These are phyloP conservation scores for Peromyscus eremicus DNA, from an alignment of 2,797 vertebrate genomes.

Conservation along the genomic window DNA sequence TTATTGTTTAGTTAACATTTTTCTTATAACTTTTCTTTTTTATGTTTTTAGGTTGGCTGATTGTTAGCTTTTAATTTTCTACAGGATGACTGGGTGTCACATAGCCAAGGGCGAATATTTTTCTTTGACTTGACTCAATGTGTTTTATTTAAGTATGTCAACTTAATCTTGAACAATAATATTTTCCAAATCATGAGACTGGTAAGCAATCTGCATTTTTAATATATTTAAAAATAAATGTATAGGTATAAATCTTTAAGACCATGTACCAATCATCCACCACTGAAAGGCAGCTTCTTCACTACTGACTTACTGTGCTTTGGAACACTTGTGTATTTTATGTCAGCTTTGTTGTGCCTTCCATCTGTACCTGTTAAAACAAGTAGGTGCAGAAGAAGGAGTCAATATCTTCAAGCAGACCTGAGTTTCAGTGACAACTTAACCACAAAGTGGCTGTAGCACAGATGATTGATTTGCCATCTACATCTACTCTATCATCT, in stretches of 20 bases:
- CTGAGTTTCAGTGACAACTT: neutral
- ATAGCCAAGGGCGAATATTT: neutral
- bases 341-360: neutral
- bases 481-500: neutral
- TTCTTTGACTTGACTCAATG: neutral
- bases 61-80: neutral
- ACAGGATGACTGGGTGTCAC: neutral
- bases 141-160: neutral
- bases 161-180: neutral
- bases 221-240: constrained; percentile 16
- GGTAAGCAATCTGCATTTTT: neutral
- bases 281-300: neutral
- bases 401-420: neutral
- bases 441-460: neutral
- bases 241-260: neutral
- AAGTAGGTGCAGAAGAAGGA: neutral
- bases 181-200: neutral
- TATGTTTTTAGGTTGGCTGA: neutral
- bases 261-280: neutral
- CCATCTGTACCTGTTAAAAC: neutral
- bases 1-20: neutral
- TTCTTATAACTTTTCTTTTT: neutral
- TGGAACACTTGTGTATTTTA: neutral
- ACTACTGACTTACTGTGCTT: neutral
- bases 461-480: neutral